phyloP scores from a whole-genome alignment of 2,888 invertebrate species.

The Synanthedon formicaeformis region DNA sequence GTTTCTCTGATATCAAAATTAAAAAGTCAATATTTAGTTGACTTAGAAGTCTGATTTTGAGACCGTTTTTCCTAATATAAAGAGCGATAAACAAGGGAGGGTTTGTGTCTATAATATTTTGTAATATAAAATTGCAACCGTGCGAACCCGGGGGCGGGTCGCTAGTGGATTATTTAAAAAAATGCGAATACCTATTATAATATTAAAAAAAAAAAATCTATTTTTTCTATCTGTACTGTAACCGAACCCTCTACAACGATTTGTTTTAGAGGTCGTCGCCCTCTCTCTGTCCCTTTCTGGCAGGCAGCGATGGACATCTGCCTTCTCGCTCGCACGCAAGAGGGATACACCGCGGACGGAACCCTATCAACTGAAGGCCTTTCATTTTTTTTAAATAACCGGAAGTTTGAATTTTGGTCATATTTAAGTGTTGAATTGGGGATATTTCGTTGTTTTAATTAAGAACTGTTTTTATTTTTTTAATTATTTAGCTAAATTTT shows the following conservation, averaged over 20 bases:
- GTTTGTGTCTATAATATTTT: no score
- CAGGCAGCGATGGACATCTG: constrained; percentile 25
- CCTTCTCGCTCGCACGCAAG: constrained; percentile 36
- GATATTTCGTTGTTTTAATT: neutral
- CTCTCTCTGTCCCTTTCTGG: constrained; percentile 39
- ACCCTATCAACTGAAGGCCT: constrained; percentile 42
- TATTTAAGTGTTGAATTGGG: constrained; percentile 1
- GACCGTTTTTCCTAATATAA: no score
- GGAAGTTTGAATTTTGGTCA: constrained; percentile 44
- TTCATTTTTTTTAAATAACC: constrained; percentile 45
- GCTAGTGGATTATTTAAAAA: no score
- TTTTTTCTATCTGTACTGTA: constrained; percentile 49
- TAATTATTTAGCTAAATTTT: no score
- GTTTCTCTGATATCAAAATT: no score
- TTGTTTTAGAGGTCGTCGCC: constrained; percentile 69
- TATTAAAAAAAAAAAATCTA: constrained; percentile 3
- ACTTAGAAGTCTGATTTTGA: no score
- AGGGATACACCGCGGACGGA: constrained; percentile 52
- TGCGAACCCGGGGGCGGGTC: no score
- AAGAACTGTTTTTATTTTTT: neutral
- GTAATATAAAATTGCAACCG: no score
- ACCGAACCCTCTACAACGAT: constrained; percentile 66
- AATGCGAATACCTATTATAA: no score
- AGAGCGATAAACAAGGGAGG: no score
- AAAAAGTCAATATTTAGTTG: no score